Conservation (phyloP, 2,888 invertebrate species). For the Myopa testacea region DNA sequence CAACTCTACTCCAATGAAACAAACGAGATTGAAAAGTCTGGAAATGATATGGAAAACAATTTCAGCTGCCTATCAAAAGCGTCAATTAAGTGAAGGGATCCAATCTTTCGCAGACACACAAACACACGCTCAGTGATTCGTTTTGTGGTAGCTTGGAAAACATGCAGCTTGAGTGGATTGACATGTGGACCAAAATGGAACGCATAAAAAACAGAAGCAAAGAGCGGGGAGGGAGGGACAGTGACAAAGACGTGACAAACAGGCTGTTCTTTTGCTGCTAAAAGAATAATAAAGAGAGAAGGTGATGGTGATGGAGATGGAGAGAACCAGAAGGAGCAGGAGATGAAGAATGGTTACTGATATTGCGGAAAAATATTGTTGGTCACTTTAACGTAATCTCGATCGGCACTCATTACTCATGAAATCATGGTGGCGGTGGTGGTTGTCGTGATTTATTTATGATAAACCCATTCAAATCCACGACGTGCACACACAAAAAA, state of each 20-base stretch:
- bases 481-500: not conserved
- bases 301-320: no score
- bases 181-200: not conserved
- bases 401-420: not conserved
- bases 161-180: not conserved
- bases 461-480: not conserved
- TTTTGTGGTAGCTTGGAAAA: not conserved
- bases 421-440: not conserved
- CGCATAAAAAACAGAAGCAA: not conserved
- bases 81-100: constrained; percentile 11
- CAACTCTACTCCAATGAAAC: not conserved
- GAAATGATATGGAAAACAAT: not conserved
- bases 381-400: not conserved
- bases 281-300: no score
- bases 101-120: not conserved
- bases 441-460: not conserved
- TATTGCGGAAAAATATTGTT: not conserved
- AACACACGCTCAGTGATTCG: not conserved
- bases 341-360: not conserved
- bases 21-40: not conserved
- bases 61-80: not conserved
- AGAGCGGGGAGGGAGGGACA: no score
- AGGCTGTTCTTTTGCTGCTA: no score
- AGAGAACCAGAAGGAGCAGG: not conserved
- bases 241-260: no score